Conservation (phyloP, 2,113 vertebrate genomes). For the Naja naja region DNA sequence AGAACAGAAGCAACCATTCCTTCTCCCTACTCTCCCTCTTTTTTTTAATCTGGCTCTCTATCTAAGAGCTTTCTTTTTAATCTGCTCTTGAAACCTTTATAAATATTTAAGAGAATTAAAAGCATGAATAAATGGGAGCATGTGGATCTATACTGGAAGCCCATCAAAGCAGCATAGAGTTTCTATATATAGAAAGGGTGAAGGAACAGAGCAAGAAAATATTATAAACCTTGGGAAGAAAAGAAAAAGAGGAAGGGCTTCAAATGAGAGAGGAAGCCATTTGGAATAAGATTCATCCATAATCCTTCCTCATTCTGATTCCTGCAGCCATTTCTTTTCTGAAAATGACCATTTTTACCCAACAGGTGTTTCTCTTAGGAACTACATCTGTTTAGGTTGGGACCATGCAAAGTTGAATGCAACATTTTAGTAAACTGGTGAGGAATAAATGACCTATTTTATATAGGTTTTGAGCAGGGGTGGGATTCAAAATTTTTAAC, state of each 20-base stretch:
- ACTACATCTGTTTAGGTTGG: neutral
- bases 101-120: constrained; percentile 66
- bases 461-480: neutral
- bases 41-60: constrained; percentile 71
- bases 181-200: constrained; percentile 7
- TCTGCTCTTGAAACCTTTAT: constrained; percentile 64
- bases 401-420: neutral
- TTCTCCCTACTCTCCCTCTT: constrained; percentile 27
- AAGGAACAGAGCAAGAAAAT: neutral
- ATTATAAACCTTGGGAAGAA: constrained; percentile 29
- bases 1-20: constrained; percentile 57
- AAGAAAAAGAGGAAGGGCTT: constrained; percentile 57
- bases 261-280: constrained; percentile 76
- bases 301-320: constrained; percentile 62
- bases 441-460: neutral
- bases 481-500: no score
- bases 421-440: neutral
- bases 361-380: neutral
- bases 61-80: constrained; percentile 56
- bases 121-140: constrained; percentile 68
- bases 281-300: constrained; percentile 77
- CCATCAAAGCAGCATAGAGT: constrained; percentile 72
- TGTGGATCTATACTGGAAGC: constrained; percentile 70
- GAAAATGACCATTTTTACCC: neutral
- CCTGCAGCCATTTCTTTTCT: constrained; percentile 1